phyloP scores from a whole-genome alignment of 2,113 vertebrate species.

The Poecilia latipinna region DNA sequence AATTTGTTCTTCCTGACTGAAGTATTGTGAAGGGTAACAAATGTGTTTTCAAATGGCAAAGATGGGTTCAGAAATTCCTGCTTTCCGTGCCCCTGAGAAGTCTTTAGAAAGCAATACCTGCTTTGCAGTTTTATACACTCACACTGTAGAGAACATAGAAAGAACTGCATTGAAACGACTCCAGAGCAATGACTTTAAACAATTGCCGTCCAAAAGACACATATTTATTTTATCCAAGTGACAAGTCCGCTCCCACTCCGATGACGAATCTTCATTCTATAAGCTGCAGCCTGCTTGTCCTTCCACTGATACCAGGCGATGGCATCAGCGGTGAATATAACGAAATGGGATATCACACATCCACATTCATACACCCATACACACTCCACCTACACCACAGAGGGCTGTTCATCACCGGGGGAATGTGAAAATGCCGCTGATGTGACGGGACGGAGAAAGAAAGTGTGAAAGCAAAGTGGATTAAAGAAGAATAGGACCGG shows the following conservation, averaged over 20 bases:
- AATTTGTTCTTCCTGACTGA: conserved; percentile 23
- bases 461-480: conserved; percentile 40
- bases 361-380: conserved; percentile 16
- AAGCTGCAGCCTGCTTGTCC: conserved; percentile 37
- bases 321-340: conserved; percentile 15
- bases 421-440: conserved; percentile 55
- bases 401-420: conserved; percentile 24
- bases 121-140: neutral
- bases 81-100: neutral
- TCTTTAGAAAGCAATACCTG: conserved; percentile 14
- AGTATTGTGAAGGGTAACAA: conserved; percentile 18
- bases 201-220: conserved; percentile 20
- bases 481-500: conserved; percentile 12
- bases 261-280: conserved; percentile 12
- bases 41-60: conserved; percentile 13
- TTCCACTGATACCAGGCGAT: conserved; percentile 12
- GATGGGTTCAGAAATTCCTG: neutral
- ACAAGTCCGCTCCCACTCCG: neutral
- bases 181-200: neutral
- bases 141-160: neutral
- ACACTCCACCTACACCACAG: conserved; percentile 51
- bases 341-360: conserved; percentile 45
- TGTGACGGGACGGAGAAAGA: conserved; percentile 35
- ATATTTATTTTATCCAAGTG: conserved; percentile 20
- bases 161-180: too few species aligned